Evolutionary conservation across 35 echinoderm and acorn worm species (phyloP).

Genomic region (Patiria miniata): DNA sequence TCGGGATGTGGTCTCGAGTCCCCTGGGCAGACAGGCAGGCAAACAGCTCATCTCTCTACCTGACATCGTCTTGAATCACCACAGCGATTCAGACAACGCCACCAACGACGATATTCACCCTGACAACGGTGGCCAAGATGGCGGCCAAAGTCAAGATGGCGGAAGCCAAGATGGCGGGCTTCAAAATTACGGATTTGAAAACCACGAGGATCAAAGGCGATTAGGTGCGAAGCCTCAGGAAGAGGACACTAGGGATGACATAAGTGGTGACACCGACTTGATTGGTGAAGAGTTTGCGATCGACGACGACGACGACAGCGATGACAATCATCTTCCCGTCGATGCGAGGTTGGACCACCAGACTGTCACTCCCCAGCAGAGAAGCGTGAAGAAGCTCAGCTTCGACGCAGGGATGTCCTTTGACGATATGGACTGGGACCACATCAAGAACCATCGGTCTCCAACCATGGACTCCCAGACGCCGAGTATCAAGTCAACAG

Average conservation of each 20-base stretch:
- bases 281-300: not conserved
- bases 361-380: not conserved
- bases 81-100: not conserved
- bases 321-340: not conserved
- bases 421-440: not conserved
- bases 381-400: slow-evolving; percentile 22
- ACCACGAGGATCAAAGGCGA: too few species aligned
- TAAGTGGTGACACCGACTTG: not conserved
- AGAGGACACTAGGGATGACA: too few species aligned
- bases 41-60: not conserved
- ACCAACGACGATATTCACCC: too few species aligned
- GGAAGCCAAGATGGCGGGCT: not conserved
- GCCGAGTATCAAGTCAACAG: too few species aligned
- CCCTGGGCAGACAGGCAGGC: not conserved
- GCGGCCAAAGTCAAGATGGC: not conserved
- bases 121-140: too few species aligned
- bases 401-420: slow-evolving; percentile 1
- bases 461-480: too few species aligned
- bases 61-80: slow-evolving; percentile 15
- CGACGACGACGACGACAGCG: slow-evolving; percentile 4
- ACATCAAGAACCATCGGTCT: not conserved
- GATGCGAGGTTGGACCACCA: too few species aligned
- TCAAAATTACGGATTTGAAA: not conserved
- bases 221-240: too few species aligned
- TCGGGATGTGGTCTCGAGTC: too few species aligned